Evolutionary conservation across 1,140 invertebrate genomes (phyloP), one percentile per base, ranked within the genome.

Genomic region (Drosophila nigrodunni): DNA sequence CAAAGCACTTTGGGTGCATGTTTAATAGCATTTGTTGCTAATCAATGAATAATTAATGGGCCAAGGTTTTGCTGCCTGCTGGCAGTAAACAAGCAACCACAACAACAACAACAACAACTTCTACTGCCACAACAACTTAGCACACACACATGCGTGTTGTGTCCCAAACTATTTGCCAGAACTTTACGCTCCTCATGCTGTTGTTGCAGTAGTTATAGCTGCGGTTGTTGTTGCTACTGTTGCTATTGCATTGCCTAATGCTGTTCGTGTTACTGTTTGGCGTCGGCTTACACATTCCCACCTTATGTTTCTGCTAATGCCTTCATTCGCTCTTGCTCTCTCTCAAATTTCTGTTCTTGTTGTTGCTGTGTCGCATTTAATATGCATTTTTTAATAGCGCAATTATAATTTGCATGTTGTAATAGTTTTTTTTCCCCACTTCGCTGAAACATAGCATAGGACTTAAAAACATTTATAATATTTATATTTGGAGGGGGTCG

Each of bases 41-140:
- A 89, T 89, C 85, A 89, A 89, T 89, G 85, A 89, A 89, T 89
- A 89, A 89, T 89, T 89, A 89, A 89, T 89, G 80, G 68, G 85
- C 85, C 85, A 89, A 88, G 85, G 85, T 78, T 88, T 78, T 74
- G 80, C 83, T 72, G 52, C 47, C 55, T 65, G 46, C 74, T 61
- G 64, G 65, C 39, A 75, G 30, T 52, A 69, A 61, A 39, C 57
- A 35, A 73, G 54, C 52, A 62, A 49, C 13, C 62, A 9, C 39
- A 71, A 41, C 66, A 62, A 43, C 41, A 49, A 50, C 43, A 61
- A 3, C 61, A 39, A 67, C 47, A 37, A 37, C 35, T 21, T 21
- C 18, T 9, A 35, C 34, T 34, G 21, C 18, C 15, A 10, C 37
- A 5, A 55, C 58, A 39, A 15, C 39, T 9, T 59, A 7, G 55